phyloP scores from a whole-genome alignment of 2,888 invertebrate genomes.

The Leptothorax acervorum region DNA sequence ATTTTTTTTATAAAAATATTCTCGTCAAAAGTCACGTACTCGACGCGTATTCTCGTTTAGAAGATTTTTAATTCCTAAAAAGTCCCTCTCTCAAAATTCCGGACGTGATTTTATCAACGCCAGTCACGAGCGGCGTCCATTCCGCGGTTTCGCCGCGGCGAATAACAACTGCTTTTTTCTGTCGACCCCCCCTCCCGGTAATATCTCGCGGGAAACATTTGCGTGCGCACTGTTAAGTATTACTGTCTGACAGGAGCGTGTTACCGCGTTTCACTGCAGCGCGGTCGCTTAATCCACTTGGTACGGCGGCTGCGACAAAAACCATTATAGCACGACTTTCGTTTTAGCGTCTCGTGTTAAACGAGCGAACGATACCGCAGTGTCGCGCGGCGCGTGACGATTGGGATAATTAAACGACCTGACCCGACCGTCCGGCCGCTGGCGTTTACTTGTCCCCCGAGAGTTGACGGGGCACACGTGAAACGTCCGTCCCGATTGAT shows the following conservation, averaged over 20 bases:
- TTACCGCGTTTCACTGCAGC: conserved; percentile 29
- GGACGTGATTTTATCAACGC: conserved; percentile 39
- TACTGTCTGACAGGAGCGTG: conserved; percentile 53
- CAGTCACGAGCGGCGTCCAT: conserved; percentile 17
- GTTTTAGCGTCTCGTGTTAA: conserved; percentile 37
- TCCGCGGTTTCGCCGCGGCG: background rate
- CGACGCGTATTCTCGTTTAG: background rate
- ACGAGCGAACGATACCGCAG: conserved; percentile 33
- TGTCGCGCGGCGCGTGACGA: conserved; percentile 16
- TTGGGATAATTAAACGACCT: conserved; percentile 24
- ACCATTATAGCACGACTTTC: conserved; percentile 37
- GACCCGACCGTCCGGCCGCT: background rate
- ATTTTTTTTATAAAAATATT: conserved; percentile 17
- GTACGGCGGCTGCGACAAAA: conserved; percentile 48
- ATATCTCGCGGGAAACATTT: conserved; percentile 44
- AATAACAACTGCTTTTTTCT: conserved; percentile 49
- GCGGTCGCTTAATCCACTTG: conserved; percentile 53
- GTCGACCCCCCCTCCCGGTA: background rate
- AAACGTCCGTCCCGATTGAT: background rate
- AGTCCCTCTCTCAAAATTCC: conserved; percentile 5
- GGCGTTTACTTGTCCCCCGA: background rate
- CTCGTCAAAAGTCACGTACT: background rate
- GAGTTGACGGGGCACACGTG: background rate
- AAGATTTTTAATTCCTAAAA: background rate
- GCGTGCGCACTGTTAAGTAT: conserved; percentile 47